These are phyloP conservation scores for Cheilosia impressa DNA, from an alignment of 2,888 invertebrate species.

Conservation along the genomic window DNA sequence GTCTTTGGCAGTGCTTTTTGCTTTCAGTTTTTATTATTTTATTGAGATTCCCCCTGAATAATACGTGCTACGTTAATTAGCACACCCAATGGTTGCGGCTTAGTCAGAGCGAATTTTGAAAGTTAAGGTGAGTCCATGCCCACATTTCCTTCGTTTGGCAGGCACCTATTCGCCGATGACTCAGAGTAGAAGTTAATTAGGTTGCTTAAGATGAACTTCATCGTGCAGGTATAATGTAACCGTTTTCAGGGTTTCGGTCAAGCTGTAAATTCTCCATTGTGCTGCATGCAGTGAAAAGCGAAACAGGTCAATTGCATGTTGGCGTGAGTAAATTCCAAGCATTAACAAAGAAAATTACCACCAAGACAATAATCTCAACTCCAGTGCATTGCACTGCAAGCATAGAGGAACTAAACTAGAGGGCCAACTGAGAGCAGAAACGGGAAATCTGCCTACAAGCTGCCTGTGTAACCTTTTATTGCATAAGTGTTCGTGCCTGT, in stretches of 20 bases:
- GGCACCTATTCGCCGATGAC: constrained; percentile 20
- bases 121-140: constrained; percentile 14
- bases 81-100: constrained; percentile 7
- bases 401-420: no score
- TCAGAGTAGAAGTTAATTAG: constrained; percentile 23
- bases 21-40: constrained; percentile 2
- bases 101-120: constrained; percentile 22
- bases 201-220: constrained; percentile 37
- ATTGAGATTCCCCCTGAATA: constrained; percentile 30
- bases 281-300: not conserved
- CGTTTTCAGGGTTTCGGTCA: constrained; percentile 30
- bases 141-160: constrained; percentile 5
- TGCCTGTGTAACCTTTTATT: no score
- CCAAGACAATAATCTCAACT: constrained; percentile 8
- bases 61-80: constrained; percentile 49
- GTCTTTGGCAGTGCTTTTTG: not conserved
- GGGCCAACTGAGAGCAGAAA: no score
- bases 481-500: no score
- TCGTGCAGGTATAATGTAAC: constrained; percentile 2
- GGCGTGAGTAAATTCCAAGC: constrained; percentile 27
- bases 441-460: no score
- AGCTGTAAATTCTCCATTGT: not conserved
- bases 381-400: constrained; percentile 29
- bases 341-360: constrained; percentile 36
- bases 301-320: constrained; percentile 55